Percentiles rank a stretch among this genome's conserved stretches.
Evolutionary conservation across 2,113 vertebrate genomes (phyloP).

Genomic region (Solea solea): DNA sequence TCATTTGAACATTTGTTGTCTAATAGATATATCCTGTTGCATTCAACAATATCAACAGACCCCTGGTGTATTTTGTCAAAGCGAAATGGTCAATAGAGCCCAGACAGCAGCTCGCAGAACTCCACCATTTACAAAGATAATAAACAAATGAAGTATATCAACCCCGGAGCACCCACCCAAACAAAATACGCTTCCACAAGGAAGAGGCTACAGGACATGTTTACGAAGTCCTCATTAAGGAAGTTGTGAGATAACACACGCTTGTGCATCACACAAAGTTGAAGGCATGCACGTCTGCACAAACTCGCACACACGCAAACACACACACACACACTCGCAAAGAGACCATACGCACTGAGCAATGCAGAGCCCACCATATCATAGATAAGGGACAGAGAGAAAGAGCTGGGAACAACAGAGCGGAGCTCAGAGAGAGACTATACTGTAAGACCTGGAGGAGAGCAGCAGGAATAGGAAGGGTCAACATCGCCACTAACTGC

Average conservation of each 20-base stretch:
- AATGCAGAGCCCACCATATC: slow-evolving; percentile 84
- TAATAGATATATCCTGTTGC: slow-evolving; percentile 58
- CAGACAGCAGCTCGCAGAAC: slow-evolving; percentile 57
- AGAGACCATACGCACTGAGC: slow-evolving; percentile 80
- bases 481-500: slow-evolving; percentile 27
- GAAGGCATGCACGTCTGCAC: slow-evolving; percentile 52
- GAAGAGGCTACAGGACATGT: slow-evolving; percentile 87
- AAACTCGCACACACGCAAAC: slow-evolving; percentile 50
- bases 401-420: slow-evolving; percentile 76
- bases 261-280: slow-evolving; percentile 75
- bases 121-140: slow-evolving; percentile 76
- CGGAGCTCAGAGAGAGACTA: slow-evolving; percentile 79
- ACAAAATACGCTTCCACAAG: slow-evolving; percentile 86
- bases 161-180: slow-evolving; percentile 79
- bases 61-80: slow-evolving; percentile 54
- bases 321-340: slow-evolving; percentile 56
- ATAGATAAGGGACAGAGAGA: slow-evolving; percentile 91
- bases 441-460: slow-evolving; percentile 67
- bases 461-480: slow-evolving; percentile 58
- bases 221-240: slow-evolving; percentile 99
- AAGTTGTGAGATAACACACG: slow-evolving; percentile 90
- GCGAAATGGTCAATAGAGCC: slow-evolving; percentile 73
- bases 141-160: slow-evolving; percentile 78
- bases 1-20: slow-evolving; percentile 40
- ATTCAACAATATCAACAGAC: slow-evolving; percentile 49